A percentile compares a stretch with the other conserved stretches of the same genome.
Evolutionary conservation across 1,140 invertebrate species (phyloP).

Genomic region (Saccostrea echinata): DNA sequence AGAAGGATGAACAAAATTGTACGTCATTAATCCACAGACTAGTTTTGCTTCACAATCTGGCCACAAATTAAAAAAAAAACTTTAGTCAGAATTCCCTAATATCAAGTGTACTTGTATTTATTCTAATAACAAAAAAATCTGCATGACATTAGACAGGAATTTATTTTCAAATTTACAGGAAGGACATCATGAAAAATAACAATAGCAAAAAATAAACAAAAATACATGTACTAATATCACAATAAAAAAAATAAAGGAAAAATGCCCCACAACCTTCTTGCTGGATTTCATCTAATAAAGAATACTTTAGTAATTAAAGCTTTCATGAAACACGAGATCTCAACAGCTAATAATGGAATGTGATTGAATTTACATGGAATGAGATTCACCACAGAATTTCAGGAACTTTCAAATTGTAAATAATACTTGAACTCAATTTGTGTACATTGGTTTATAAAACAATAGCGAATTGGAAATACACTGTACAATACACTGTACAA

Average conservation of each 20-base stretch:
- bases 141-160: background rate
- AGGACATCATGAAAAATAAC: background rate
- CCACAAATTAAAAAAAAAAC: too few species aligned
- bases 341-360: background rate
- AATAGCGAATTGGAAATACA: too few species aligned
- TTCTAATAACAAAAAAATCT: background rate
- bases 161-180: background rate
- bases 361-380: background rate
- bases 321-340: background rate
- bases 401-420: too few species aligned
- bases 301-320: background rate
- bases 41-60: too few species aligned
- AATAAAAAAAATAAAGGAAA: background rate
- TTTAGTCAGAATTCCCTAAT: too few species aligned
- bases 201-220: conserved; percentile 18
- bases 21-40: too few species aligned
- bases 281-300: background rate
- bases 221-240: conserved; percentile 7
- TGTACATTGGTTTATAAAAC: too few species aligned
- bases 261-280: conserved; percentile 10
- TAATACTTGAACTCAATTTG: too few species aligned
- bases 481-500: too few species aligned
- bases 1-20: too few species aligned
- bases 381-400: background rate
- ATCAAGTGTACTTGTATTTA: too few species aligned